A percentile compares a stretch with the other conserved stretches of the same genome.
phyloP scores from a whole-genome alignment of 2,888 invertebrate species.

The Pomacea canaliculata region DNA sequence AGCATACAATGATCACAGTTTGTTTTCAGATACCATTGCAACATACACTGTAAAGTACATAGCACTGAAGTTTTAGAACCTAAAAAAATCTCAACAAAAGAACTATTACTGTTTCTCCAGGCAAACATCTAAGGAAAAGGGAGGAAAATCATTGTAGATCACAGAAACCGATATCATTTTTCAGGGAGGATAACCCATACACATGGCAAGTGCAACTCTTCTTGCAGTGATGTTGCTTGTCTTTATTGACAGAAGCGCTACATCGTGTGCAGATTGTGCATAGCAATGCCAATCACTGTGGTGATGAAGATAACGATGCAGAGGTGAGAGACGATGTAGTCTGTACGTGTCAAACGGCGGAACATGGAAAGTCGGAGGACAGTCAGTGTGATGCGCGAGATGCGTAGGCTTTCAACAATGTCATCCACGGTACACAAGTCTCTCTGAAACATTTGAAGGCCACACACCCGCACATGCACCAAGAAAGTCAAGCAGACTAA shows the following conservation, averaged over 20 bases:
- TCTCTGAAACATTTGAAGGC: constrained; percentile 73
- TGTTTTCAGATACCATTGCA: too few relatives aligned
- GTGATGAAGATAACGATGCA: constrained; percentile 75
- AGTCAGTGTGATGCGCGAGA: constrained; percentile 56
- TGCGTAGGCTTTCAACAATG: constrained; percentile 69
- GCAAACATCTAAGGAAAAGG: too few relatives aligned
- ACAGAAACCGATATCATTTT: too few relatives aligned
- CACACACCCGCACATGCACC: background rate
- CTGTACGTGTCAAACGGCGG: constrained; percentile 50
- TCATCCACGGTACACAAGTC: constrained; percentile 75
- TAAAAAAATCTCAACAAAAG: too few relatives aligned
- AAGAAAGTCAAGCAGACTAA: too few relatives aligned
- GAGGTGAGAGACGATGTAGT: constrained; percentile 63
- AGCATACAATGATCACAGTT: background rate
- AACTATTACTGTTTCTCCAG: too few relatives aligned
- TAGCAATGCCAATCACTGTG: constrained; percentile 66
- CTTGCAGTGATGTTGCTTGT: too few relatives aligned
- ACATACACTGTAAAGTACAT: background rate
- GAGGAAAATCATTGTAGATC: too few relatives aligned
- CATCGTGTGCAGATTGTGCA: constrained; percentile 6
- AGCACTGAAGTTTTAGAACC: too few relatives aligned
- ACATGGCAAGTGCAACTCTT: too few relatives aligned
- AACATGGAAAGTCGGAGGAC: constrained; percentile 57
- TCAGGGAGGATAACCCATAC: too few relatives aligned
- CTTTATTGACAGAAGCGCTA: too few relatives aligned